phyloP scores from a whole-genome alignment of 2,113 vertebrate genomes.

The Penelope pileata region DNA sequence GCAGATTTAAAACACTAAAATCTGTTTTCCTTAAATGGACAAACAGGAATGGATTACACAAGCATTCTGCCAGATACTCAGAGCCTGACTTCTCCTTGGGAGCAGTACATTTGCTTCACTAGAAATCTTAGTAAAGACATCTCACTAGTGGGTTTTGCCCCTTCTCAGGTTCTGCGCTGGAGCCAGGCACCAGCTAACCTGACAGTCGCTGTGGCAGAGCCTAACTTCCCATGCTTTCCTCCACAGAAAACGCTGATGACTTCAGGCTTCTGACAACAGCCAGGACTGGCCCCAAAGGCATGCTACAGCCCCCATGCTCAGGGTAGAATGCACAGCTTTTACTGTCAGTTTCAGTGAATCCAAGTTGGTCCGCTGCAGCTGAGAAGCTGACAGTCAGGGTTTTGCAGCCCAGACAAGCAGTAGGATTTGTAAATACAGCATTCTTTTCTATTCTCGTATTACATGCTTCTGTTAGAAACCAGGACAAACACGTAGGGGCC shows the following conservation, averaged over 20 bases:
- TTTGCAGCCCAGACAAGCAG: background rate
- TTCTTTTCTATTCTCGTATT: background rate
- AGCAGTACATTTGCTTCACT: background rate
- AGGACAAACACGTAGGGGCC: too few species aligned
- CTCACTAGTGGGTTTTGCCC: background rate
- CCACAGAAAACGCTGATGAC: fast-evolving
- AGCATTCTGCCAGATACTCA: background rate
- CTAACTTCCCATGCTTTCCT: background rate
- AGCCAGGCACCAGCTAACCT: background rate
- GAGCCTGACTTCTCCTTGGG: background rate
- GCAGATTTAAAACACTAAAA: background rate
- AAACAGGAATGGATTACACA: fast-evolving
- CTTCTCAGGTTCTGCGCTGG: background rate
- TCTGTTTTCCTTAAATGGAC: background rate
- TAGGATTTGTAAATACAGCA: background rate
- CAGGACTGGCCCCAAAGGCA: background rate
- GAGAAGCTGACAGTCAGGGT: background rate
- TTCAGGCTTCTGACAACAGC: background rate
- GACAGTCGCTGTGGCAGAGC: too few species aligned
- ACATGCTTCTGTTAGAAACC: too few species aligned
- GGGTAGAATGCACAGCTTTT: fast-evolving
- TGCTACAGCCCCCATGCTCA: too few species aligned
- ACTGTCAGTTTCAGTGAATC: background rate
- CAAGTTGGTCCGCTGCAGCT: background rate
- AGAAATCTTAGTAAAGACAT: background rate